Evolutionary conservation across 2,888 invertebrate species (phyloP).

Genomic region (Lycia hirtaria): DNA sequence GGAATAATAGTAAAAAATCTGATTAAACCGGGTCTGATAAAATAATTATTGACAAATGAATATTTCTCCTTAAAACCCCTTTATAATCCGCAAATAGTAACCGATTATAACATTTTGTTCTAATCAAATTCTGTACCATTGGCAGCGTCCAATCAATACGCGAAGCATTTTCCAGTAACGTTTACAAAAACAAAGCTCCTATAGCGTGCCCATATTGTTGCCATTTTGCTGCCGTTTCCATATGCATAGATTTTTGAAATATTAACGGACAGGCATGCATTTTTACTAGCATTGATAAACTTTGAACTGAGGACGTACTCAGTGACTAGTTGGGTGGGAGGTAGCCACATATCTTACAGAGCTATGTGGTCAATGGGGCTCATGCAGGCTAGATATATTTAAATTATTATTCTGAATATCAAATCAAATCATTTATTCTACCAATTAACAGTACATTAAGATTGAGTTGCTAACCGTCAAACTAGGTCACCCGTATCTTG

Average conservation of each 20-base stretch:
- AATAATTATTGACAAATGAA: no score
- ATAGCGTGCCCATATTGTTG: not conserved
- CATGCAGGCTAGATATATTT: no score
- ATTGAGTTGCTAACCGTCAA: no score
- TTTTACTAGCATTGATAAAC: conserved; percentile 22
- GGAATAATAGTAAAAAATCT: no score
- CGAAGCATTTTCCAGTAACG: not conserved
- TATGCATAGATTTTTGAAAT: conserved; percentile 17
- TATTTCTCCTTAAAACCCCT: not conserved
- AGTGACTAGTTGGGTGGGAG: not conserved
- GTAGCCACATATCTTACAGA: no score
- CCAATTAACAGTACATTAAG: no score
- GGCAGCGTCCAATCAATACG: conserved; percentile 16
- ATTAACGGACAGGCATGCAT: conserved; percentile 27
- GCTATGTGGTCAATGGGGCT: no score
- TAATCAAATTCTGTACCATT: not conserved
- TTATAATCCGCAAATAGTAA: not conserved
- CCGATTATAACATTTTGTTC: not conserved
- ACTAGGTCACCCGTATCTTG: no score
- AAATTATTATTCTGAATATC: no score
- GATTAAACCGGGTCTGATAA: no score
- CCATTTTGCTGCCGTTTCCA: not conserved
- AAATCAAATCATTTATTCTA: no score
- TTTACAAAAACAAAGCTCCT: not conserved
- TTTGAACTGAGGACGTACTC: not conserved